phyloP scores from a whole-genome alignment of 2,113 vertebrate genomes.

The Nesogale talazaci region DNA sequence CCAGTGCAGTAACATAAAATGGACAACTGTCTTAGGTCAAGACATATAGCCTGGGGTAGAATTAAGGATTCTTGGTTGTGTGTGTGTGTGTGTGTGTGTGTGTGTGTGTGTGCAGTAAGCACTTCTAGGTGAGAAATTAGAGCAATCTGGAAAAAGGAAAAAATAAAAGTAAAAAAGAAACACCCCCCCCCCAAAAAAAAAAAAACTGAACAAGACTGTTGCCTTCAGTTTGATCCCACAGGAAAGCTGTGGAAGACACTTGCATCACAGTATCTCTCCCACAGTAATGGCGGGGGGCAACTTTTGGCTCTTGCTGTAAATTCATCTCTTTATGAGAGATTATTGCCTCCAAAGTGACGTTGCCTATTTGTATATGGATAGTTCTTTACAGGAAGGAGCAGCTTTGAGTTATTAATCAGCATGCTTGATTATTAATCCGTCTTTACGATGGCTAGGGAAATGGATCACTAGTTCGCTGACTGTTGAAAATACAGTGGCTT shows the following conservation, averaged over 20 bases:
- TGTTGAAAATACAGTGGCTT: too few species aligned
- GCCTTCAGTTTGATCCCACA: neutral
- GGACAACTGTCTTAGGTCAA: neutral
- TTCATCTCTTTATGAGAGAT: neutral
- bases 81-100: too few species aligned
- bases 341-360: neutral
- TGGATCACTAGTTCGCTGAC: neutral
- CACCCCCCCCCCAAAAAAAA: too few species aligned
- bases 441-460: neutral
- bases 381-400: neutral
- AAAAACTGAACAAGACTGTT: neutral
- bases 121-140: neutral
- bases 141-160: neutral
- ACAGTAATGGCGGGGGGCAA: neutral
- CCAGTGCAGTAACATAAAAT: neutral
- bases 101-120: neutral
- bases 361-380: too few species aligned
- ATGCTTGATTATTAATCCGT: too few species aligned
- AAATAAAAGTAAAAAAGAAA: neutral
- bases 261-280: too few species aligned
- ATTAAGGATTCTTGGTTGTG: neutral
- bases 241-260: neutral
- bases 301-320: neutral
- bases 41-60: neutral
- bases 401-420: neutral